These are phyloP conservation scores for Acanthosepion pharaonis DNA, from an alignment of 2,888 invertebrate species.

Conservation along the genomic window DNA sequence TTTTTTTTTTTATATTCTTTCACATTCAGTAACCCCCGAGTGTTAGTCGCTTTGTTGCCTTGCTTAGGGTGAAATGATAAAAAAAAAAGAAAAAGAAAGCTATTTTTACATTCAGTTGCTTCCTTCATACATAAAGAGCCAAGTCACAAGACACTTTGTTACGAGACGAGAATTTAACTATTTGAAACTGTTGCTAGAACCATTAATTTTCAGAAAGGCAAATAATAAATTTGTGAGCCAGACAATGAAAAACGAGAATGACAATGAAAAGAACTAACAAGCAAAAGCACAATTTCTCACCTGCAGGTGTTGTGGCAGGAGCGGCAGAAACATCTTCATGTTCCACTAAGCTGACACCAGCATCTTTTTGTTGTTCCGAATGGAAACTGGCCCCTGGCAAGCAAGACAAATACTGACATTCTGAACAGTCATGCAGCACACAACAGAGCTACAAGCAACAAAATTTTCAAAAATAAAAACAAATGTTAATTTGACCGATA, in stretches of 20 bases:
- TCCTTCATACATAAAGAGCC: too few relatives aligned
- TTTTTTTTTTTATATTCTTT: too few relatives aligned
- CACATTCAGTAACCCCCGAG: too few relatives aligned
- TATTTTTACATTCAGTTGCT: too few relatives aligned
- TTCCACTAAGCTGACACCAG: background rate
- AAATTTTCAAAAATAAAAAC: background rate
- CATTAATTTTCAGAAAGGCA: too few relatives aligned
- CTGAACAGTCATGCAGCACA: constrained; percentile 43
- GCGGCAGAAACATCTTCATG: constrained; percentile 42
- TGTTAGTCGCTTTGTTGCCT: too few relatives aligned
- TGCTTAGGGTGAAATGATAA: too few relatives aligned
- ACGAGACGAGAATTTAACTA: too few relatives aligned
- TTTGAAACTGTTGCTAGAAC: too few relatives aligned
- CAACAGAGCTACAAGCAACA: constrained; percentile 40
- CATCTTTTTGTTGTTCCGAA: constrained; percentile 50
- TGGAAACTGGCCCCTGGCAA: constrained; percentile 53
- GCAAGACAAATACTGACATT: constrained; percentile 38
- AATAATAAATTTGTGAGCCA: background rate
- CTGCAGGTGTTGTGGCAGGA: constrained; percentile 49
- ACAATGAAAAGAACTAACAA: background rate
- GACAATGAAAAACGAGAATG: background rate
- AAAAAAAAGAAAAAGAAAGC: too few relatives aligned
- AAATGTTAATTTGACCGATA: too few relatives aligned
- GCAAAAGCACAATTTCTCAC: constrained; percentile 48
- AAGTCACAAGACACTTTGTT: too few relatives aligned